Base-by-base conservation (phyloP, 2,888 invertebrate species). In the Amblyteles armatorius region DNA sequence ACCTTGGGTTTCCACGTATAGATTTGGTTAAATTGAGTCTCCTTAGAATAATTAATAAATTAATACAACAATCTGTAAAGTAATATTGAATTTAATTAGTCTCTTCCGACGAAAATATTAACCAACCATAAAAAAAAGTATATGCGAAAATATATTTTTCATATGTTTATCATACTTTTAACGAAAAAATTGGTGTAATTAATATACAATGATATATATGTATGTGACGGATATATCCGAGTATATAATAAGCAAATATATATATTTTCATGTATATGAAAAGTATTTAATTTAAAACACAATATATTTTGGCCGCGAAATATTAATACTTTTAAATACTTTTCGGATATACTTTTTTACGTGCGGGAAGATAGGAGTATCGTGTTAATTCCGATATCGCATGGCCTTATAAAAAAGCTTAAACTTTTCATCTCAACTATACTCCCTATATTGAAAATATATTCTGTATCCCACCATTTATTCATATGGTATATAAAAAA, bases 1-100 rank as follows among this genome's bases (percentile, higher is more conserved):
- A 71, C 72, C 55, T 73, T 44, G n/a, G 33, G 9, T 81, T 76
- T 36, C 68, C 60, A 79, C 60, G 63, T 44, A 33, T 48, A 88
- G 73, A 63, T 63, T 89, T 81, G 44, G 84, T 85, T 57, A 74
- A 83, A 78, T 77, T 85, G 82, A 84, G 85, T 82, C 84, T 86
- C 55, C 57, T 69, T 60, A 44, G 73, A 9, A 44, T 73, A 72
- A 57, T 13, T 26, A 44, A 33, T 63, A 44, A 16, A 60, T 44
- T 44, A 57, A 44, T 60, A n/a, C 60, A 26, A 44, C 22, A 60
- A 57, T 72, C 7, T 33, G 22, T 9, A 55, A 40, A 40, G 13
- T 0, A 60, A 60, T 57, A 44, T 60, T 60, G 9, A 40, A 73
- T 73, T 19, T 7, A 48, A 33, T 36, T 7, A 63, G 29, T 48